Evolutionary conservation across 64 coral and sea anemone genomes (phyloP), one percentile per base, ranked within the genome.

Genomic region (Stylophora pistillata): DNA sequence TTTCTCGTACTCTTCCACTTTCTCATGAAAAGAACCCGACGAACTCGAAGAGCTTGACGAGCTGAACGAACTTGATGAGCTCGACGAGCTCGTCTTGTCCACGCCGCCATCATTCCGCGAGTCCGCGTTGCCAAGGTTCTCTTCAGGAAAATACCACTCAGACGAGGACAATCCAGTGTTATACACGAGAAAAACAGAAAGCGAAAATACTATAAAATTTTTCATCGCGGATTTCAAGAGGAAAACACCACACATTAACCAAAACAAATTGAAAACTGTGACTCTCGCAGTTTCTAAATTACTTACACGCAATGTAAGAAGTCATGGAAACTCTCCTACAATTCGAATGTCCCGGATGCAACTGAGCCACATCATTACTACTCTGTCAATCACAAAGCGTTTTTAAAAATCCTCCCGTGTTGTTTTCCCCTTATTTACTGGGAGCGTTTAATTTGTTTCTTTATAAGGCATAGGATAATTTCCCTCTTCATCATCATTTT

Each of bases 1-100:
- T 15, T 69, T 31, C 23, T 84, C 80, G 61, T 84, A 70, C 41
- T 53, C 32, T 84, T 84, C 80, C 2, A 84, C 61, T n/a, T 84
- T 84, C 30, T 69, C 13, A 15, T 84, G 80, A 25, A 54, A 84
- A 23, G 37, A 65, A 66, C 32, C 69, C 2, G 80, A 84, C 13
- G 32, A 5, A 34, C 80, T 84, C 62, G 37, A 47, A 4, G 37
- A 47, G 37, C 37, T 7, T 47, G 37, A 47, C 37, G 37, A 47
- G 37, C 3, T 47, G 37, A 47, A 47, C 37, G 37, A 47, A 47
- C 37, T 47, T 3, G 37, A 47, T 47, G 37, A 47, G 37, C 37
- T 47, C 7, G 37, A 47, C 37, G 37, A 47, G 37, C 37, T 47
- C 53, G 34, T 68, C 69, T 70, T 84, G 12, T 47, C 62, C 31